Base-by-base conservation (phyloP, 2,113 vertebrate species). In the Syngnathus floridae region DNA sequence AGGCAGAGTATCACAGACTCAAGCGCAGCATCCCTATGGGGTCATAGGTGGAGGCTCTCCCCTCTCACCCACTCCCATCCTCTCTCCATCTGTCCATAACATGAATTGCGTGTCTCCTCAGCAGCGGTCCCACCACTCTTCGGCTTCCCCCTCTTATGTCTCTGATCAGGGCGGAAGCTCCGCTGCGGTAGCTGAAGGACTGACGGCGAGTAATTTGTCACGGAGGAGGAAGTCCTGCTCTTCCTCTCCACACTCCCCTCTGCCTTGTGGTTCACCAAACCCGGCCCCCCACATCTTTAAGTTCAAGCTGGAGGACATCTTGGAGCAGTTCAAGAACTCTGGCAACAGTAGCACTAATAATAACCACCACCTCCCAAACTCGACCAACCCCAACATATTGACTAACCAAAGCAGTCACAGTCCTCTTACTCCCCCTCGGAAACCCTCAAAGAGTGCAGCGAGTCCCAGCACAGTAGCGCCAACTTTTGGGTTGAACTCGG, bases 251-350 rank as follows among this genome's bases (percentile, higher is more conserved):
- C 78, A 80, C 77, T 83, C 89, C 64, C 75, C 85, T 69, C 76
- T 84, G 70, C 71, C 75, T 35, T 35, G 72, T 64, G 62, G 88
- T 66, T 82, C 91, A 73, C 77, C 86, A 64, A 74, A 79, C 69
- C 81, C 83, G 69, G 65, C 70, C 71, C 72, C 84, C 62, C 82
- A 86, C 64, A 78, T 87, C 62, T 74, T 82, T 10, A 89, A 86
- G 63, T 85, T 83, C 75, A 89, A 88, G 82, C 83, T 91, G 66
- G 91, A 91, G 71, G 88, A 90, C 70, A 88, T 91, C 70, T 77
- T 92, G 74, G 90, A 91, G 83, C 90, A 91, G 79, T 91, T 90
- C 76, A 91, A 90, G 79, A 90, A 91, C 83, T 89, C 89, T 82
- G 88, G 88, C 81, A 84, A 80, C 83, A 73, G 75, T 74, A 84